Evolutionary conservation across 2,797 vertebrate species (phyloP).

Genomic region (Rhabdophis nuchalis): DNA sequence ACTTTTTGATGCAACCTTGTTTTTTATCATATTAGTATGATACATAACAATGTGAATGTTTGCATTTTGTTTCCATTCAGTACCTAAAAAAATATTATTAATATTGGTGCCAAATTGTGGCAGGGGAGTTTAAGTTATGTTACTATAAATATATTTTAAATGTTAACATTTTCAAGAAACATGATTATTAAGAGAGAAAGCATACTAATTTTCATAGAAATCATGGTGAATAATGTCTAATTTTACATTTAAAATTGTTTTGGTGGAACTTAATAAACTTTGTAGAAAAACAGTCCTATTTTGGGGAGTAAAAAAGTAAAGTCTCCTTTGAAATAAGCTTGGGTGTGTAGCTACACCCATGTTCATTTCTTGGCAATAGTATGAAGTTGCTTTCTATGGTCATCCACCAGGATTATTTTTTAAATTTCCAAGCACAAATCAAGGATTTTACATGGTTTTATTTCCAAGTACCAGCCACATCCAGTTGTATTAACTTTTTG

Average conservation of each 20-base stretch:
- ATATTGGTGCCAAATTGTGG: neutral
- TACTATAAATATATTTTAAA: neutral
- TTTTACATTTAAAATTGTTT: neutral
- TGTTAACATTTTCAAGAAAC: neutral
- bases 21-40: neutral
- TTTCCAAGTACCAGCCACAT: neutral
- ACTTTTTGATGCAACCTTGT: neutral
- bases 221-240: neutral
- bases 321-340: neutral
- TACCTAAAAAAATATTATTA: neutral
- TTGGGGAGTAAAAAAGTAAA: neutral
- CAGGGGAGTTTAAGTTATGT: neutral
- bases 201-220: neutral
- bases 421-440: neutral
- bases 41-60: neutral
- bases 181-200: neutral
- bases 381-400: neutral
- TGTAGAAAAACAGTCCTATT: neutral
- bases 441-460: neutral
- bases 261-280: neutral
- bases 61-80: neutral
- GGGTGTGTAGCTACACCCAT: neutral
- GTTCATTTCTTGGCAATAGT: neutral
- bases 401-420: neutral
- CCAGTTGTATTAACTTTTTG: neutral